Percentiles rank a stretch among this genome's conserved stretches.
phyloP scores from a whole-genome alignment of 2,888 invertebrate genomes.

The Pelosia muscerda region DNA sequence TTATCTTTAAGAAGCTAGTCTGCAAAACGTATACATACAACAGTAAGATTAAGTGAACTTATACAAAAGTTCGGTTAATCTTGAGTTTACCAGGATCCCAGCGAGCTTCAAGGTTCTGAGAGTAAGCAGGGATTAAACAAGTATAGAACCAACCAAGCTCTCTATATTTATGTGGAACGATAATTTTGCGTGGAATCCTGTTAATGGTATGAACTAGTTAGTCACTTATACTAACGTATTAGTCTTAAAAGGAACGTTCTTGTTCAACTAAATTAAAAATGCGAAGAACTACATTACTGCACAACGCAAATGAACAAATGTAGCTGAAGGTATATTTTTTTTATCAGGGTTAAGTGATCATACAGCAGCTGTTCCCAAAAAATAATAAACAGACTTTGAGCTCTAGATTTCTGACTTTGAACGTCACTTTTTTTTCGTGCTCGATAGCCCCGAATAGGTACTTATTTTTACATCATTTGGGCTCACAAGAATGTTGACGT shows the following conservation, averaged over 20 bases:
- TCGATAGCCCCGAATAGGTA: too few relatives aligned
- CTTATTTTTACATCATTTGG: too few relatives aligned
- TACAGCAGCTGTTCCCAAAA: too few relatives aligned
- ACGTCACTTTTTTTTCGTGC: too few relatives aligned
- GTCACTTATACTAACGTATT: conserved; percentile 2
- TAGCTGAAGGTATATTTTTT: too few relatives aligned
- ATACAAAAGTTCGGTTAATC: conserved; percentile 29
- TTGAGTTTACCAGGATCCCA: conserved; percentile 20
- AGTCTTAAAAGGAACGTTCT: not conserved
- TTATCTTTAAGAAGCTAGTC: conserved; percentile 38
- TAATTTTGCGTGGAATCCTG: conserved; percentile 23
- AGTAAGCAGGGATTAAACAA: conserved; percentile 39
- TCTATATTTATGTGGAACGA: conserved; percentile 20
- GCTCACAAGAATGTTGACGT: too few relatives aligned
- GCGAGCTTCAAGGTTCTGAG: conserved; percentile 9
- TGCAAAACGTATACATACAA: conserved; percentile 5
- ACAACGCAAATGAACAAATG: not conserved
- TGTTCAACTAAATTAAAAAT: not conserved
- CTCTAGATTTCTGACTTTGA: too few relatives aligned
- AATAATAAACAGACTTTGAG: too few relatives aligned
- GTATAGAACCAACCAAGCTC: conserved; percentile 29
- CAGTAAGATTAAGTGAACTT: conserved; percentile 15
- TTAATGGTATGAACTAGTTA: conserved; percentile 11
- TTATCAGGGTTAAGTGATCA: too few relatives aligned
- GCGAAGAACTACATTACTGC: not conserved